These are phyloP conservation scores for Proales similis DNA, from an alignment of 1,140 invertebrate species.

Conservation along the genomic window DNA sequence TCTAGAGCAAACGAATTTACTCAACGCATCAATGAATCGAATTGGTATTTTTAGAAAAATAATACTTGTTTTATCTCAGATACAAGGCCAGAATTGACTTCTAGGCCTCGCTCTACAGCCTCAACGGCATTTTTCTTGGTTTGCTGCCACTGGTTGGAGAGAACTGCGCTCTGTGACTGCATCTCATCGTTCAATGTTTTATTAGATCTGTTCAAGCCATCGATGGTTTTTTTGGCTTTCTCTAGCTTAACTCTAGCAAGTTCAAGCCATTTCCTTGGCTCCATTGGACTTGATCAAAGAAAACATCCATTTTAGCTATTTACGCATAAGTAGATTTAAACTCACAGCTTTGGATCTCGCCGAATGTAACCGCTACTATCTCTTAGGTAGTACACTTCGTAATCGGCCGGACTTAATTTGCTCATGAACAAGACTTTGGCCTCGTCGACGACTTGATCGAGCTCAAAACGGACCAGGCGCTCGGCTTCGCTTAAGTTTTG, in stretches of 20 bases:
- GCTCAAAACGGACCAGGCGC: constrained; percentile 6
- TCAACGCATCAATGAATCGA: background rate
- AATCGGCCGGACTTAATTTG: constrained; percentile 1
- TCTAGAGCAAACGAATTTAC: constrained; percentile 9
- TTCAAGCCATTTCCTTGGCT: constrained; percentile 16
- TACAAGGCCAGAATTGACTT: background rate
- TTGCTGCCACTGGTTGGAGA: constrained; percentile 28
- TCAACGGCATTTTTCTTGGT: background rate
- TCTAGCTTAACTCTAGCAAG: background rate
- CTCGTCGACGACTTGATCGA: constrained; percentile 33
- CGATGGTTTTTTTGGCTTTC: background rate
- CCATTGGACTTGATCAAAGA: constrained; percentile 12
- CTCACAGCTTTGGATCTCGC: constrained; percentile 16
- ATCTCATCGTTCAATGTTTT: constrained; percentile 18
- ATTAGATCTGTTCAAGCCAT: constrained; percentile 10
- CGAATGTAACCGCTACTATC: constrained; percentile 25
- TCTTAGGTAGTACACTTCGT: constrained; percentile 10
- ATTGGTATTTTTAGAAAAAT: constrained; percentile 9
- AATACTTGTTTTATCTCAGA: constrained; percentile 11
- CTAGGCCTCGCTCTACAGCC: constrained; percentile 24
- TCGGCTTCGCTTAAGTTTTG: constrained; percentile 3
- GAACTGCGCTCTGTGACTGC: background rate
- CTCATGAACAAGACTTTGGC: constrained; percentile 29
- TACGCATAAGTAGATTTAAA: background rate
- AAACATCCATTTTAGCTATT: background rate